Evolutionary conservation across 1,140 invertebrate species (phyloP), one percentile per base, ranked within the genome.

Genomic region (Achroia grisella): DNA sequence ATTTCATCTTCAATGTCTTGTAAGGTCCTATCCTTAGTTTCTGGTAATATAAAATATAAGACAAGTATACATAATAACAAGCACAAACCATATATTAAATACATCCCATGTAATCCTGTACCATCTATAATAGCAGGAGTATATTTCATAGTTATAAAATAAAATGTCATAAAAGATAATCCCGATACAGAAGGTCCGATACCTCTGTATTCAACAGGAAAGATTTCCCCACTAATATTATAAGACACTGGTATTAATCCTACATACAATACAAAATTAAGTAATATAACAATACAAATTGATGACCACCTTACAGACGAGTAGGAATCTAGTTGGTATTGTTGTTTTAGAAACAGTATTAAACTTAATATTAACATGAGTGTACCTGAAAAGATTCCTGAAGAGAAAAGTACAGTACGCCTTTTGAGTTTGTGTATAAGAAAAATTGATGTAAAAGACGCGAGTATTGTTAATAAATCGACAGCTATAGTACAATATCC

Each of bases 1-100:
- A 73, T 53, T 48, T 62, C 56, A 50, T 68, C 44, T 45, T 72
- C 72, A 23, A 76, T 69, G 33, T 71, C 53, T n/a, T n/a, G n/a
- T n/a, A n/a, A n/a, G n/a, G n/a, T n/a, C n/a, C n/a, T n/a, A n/a
- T n/a, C n/a, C n/a, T 54, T 62, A 0, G 72, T 76, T 48, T 76
- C 72, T 8, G 57, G 65, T 15, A 76, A 47, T 12, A 66, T 55
- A 33, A 60, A 49, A 40, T 52, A 59, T 10, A 73, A 44, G 30
- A 64, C 36, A 0, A 55, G 13, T 8, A 73, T 47, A 48, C 42
- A 55, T 12, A 66, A 5, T 1, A 41, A 13, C 10, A 73, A 40
- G 39, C 34, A 43, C 0, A 47, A 11, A 6, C 45, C 62, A 30
- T 57, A 73, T 8, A 69, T 48, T n/a, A 33, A n/a, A n/a, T n/a